These are phyloP conservation scores for Monomorium pharaonis DNA, from an alignment of 1,140 invertebrate species.

Conservation along the genomic window DNA sequence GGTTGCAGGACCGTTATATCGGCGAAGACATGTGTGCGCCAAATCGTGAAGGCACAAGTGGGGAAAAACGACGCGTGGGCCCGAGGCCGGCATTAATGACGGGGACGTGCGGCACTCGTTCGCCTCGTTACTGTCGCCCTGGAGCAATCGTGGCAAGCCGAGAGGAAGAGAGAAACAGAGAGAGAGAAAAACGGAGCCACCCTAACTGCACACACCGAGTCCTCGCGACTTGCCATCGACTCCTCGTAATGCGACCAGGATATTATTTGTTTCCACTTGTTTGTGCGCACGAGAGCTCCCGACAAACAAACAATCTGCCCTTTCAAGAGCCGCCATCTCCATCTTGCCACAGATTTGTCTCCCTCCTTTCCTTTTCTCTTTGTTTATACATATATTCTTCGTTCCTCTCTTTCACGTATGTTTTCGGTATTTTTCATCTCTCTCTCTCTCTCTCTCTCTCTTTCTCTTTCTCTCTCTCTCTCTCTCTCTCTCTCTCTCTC, in stretches of 20 bases:
- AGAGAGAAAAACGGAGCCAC: slow-evolving; percentile 43
- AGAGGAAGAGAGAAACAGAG: not conserved
- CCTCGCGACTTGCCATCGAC: slow-evolving; percentile 51
- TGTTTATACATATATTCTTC: not conserved
- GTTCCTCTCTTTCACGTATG: slow-evolving; percentile 12
- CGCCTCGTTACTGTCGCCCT: slow-evolving; percentile 81
- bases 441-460: not conserved
- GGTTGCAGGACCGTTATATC: slow-evolving; percentile 44
- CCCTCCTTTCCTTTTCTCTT: slow-evolving; percentile 14
- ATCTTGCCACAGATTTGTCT: not conserved
- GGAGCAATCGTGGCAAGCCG: slow-evolving; percentile 69
- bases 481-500: not conserved
- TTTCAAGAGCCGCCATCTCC: slow-evolving; percentile 54
- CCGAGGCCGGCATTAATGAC: slow-evolving; percentile 83
- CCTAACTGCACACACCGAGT: slow-evolving; percentile 54
- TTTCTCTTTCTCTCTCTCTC: not conserved
- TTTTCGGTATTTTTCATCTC: not conserved
- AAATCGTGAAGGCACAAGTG: slow-evolving; percentile 40
- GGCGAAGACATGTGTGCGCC: not conserved
- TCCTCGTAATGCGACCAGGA: slow-evolving; percentile 79
- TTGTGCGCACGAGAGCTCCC: slow-evolving; percentile 79
- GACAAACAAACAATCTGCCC: slow-evolving; percentile 81
- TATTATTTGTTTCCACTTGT: slow-evolving; percentile 85
- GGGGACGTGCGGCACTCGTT: slow-evolving; percentile 78
- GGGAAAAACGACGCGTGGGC: slow-evolving; percentile 68